These are phyloP conservation scores for Erithacus rubecula DNA, from an alignment of 2,797 vertebrate genomes.

Conservation along the genomic window DNA sequence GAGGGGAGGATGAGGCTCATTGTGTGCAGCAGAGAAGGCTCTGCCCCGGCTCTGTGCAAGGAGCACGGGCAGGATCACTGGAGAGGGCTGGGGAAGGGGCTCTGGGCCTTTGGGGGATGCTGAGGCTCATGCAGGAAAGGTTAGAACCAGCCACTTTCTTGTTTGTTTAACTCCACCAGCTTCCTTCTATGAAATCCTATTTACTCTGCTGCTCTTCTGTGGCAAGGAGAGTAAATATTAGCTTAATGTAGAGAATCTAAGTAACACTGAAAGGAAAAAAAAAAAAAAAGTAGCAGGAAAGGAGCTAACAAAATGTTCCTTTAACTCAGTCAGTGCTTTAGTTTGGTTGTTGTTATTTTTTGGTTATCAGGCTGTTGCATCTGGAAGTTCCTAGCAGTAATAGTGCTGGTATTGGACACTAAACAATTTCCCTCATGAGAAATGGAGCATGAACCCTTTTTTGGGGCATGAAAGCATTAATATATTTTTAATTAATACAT, in stretches of 20 bases:
- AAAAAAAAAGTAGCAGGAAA: neutral
- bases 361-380: neutral
- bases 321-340: neutral
- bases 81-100: neutral
- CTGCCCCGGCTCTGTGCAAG: neutral
- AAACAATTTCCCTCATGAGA: neutral
- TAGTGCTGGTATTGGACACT: neutral
- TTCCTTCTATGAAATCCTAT: conserved; percentile 49
- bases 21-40: neutral
- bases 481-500: neutral
- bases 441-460: neutral
- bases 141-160: conserved; percentile 29
- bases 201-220: conserved; percentile 58
- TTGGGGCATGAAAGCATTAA: neutral
- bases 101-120: conserved; percentile 6
- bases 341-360: neutral
- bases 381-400: neutral
- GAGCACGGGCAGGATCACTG: neutral
- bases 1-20: neutral
- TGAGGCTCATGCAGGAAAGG: neutral
- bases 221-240: conserved; percentile 63
- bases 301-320: conserved; percentile 9
- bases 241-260: conserved; percentile 56
- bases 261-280: neutral
- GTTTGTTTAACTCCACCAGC: conserved; percentile 58